Percentiles rank a stretch among this genome's conserved stretches.
Conservation (phyloP, 2,797 vertebrate genomes). For the Pampus argenteus region DNA sequence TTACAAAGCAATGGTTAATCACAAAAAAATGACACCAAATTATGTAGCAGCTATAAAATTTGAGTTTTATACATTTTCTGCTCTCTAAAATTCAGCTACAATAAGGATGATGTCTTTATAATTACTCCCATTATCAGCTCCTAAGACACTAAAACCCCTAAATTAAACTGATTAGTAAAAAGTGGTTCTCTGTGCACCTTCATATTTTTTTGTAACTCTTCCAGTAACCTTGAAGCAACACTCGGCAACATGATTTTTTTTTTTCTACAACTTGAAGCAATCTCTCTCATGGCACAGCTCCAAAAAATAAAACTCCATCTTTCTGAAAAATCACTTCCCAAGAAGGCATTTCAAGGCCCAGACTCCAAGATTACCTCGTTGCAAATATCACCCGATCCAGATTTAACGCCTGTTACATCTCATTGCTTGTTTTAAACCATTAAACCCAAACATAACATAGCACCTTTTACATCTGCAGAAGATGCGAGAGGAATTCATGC, state of each 20-base stretch:
- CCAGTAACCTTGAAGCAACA: conserved; percentile 34
- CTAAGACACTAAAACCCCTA: conserved; percentile 15
- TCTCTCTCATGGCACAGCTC: conserved; percentile 8
- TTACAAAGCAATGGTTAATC: conserved; percentile 26
- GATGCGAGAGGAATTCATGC: conserved; percentile 11
- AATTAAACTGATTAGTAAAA: conserved; percentile 40
- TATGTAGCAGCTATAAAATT: conserved; percentile 6
- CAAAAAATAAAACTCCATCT: conserved; percentile 52
- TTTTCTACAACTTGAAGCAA: conserved; percentile 15
- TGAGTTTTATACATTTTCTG: conserved; percentile 5
- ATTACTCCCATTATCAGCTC: conserved; percentile 37
- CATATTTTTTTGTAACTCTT: conserved; percentile 37
- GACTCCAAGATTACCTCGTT: conserved; percentile 30
- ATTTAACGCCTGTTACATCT: conserved; percentile 36
- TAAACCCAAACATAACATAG: conserved; percentile 21
- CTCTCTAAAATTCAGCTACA: conserved; percentile 18
- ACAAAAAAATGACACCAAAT: conserved; percentile 16
- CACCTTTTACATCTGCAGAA: conserved; percentile 27
- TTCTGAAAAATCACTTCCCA: conserved; percentile 19
- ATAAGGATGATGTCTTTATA: conserved; percentile 34
- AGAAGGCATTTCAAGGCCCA: conserved; percentile 13
- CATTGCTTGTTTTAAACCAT: conserved; percentile 30
- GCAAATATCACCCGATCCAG: conserved; percentile 39
- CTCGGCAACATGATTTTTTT: conserved; percentile 28
- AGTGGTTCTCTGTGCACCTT: conserved; percentile 14